These are phyloP conservation scores for Lithobates sylvaticus DNA, from an alignment of 2,797 vertebrate species.

Conservation along the genomic window DNA sequence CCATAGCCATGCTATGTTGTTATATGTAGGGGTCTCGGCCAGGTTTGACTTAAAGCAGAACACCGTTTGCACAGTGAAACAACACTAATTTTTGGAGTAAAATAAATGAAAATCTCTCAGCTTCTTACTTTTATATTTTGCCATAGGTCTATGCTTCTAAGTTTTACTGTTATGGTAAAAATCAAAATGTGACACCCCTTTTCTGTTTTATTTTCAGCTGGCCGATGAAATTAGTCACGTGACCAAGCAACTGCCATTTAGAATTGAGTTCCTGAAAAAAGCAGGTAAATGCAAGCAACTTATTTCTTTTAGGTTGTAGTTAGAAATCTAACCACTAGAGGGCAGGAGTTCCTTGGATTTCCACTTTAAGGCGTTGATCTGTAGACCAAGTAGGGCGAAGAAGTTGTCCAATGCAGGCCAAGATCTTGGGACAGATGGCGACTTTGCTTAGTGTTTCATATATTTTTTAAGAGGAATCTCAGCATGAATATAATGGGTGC, in stretches of 20 bases:
- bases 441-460: background rate
- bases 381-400: background rate
- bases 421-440: background rate
- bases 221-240: background rate
- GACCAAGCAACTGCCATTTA: background rate
- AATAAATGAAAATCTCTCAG: too few species aligned
- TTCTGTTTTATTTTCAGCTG: background rate
- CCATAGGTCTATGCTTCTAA: too few species aligned
- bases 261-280: background rate
- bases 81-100: too few species aligned
- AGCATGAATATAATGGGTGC: background rate
- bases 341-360: background rate
- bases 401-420: background rate
- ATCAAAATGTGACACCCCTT: background rate
- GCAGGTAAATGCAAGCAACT: background rate
- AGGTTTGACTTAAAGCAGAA: too few species aligned
- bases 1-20: too few species aligned
- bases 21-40: too few species aligned
- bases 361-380: background rate
- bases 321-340: background rate
- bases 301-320: background rate
- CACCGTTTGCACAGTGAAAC: too few species aligned
- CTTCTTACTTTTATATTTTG: too few species aligned
- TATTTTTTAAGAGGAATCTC: too few species aligned
- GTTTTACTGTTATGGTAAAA: background rate